Conservation (phyloP, 92 coral and sea anemone species). For the Epizoanthus stellaris region DNA sequence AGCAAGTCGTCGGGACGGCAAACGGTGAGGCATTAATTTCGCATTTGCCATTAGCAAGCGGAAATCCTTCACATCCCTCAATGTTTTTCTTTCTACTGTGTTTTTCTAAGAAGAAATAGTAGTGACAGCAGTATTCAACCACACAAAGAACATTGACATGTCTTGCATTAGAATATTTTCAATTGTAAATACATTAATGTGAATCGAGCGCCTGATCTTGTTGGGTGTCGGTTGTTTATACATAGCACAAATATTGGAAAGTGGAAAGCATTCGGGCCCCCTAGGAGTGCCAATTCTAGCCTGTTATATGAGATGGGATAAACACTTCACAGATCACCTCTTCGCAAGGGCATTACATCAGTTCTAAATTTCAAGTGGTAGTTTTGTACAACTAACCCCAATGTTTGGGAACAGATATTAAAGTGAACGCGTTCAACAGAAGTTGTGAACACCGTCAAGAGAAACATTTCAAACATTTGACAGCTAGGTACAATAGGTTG, state of each 20-base stretch:
- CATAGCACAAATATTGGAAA: conserved; percentile 68
- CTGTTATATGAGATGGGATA: conserved; percentile 12
- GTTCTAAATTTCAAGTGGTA: conserved; percentile 14
- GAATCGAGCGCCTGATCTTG: conserved; percentile 67
- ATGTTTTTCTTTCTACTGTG: conserved; percentile 67
- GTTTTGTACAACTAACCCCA: neutral
- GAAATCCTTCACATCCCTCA: conserved; percentile 74
- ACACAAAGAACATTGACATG: conserved; percentile 79
- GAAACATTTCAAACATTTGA: conserved; percentile 49
- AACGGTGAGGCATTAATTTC: conserved; percentile 74
- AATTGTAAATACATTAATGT: conserved; percentile 86
- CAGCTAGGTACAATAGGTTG: conserved; percentile 30
- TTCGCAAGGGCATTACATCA: neutral
- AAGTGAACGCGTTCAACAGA: conserved; percentile 9
- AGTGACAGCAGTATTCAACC: conserved; percentile 78
- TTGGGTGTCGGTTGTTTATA: conserved; percentile 75
- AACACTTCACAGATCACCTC: conserved; percentile 5
- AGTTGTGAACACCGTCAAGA: conserved; percentile 24
- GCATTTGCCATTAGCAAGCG: conserved; percentile 86
- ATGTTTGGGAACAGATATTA: conserved; percentile 25
- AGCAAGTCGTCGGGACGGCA: conserved; percentile 15
- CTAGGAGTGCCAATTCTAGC: neutral
- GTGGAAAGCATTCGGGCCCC: conserved; percentile 14
- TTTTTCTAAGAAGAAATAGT: conserved; percentile 63
- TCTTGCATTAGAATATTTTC: conserved; percentile 72